phyloP scores from a whole-genome alignment of 2,797 vertebrate genomes.

The Anabacerthia variegaticeps region DNA sequence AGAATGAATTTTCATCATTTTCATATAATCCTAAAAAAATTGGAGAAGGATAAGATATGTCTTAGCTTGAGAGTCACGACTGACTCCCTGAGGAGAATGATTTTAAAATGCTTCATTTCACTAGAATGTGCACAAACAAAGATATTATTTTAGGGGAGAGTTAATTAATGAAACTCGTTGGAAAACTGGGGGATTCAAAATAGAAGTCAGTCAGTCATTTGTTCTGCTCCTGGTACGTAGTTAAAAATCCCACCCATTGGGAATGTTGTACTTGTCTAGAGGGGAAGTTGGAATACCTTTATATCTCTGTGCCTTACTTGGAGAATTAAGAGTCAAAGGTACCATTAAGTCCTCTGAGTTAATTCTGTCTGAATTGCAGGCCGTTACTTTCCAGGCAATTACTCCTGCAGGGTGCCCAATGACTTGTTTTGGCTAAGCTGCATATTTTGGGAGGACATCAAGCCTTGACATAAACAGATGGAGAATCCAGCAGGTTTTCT shows the following conservation, averaged over 20 bases:
- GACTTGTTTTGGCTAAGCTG: background rate
- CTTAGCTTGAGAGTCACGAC: background rate
- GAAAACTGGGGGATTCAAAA: background rate
- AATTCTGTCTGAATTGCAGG: background rate
- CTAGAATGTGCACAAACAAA: background rate
- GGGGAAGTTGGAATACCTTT: background rate
- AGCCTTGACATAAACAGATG: constrained; percentile 6
- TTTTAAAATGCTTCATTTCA: background rate
- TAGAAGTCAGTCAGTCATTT: background rate
- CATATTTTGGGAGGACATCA: background rate
- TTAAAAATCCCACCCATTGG: background rate
- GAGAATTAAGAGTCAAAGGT: background rate
- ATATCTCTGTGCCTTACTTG: background rate
- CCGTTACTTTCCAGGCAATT: background rate
- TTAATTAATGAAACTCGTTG: background rate
- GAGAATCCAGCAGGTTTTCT: constrained; percentile 16
- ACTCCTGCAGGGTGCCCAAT: background rate
- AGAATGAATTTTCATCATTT: background rate
- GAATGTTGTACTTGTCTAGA: background rate
- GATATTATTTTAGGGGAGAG: background rate
- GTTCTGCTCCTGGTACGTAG: background rate
- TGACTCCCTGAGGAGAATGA: background rate
- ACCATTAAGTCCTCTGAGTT: background rate
- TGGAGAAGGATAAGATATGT: background rate
- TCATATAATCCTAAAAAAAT: background rate